Conservation (phyloP, 2,888 invertebrate genomes). For the Diadegma fenestrale region DNA sequence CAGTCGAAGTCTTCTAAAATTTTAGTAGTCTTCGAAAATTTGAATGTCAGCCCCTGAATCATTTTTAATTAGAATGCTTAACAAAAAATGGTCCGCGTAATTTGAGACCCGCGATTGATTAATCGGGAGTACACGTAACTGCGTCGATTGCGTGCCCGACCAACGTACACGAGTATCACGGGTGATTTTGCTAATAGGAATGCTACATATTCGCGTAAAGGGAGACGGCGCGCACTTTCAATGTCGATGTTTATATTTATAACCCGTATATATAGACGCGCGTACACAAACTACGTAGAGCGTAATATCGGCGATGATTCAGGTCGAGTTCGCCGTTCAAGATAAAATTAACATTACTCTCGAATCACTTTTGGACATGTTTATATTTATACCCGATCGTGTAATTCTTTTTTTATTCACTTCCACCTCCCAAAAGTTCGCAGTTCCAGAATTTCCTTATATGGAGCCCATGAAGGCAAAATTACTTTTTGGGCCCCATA, state of each 20-base stretch:
- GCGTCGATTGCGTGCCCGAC: not conserved
- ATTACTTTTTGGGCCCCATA: no score
- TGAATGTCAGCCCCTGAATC: no score
- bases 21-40: not conserved
- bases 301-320: slow-evolving; percentile 50
- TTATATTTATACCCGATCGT: not conserved
- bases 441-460: not conserved
- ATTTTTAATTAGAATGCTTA: not conserved
- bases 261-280: not conserved
- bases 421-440: not conserved
- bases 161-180: slow-evolving; percentile 4
- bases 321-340: slow-evolving; percentile 29
- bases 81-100: not conserved
- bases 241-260: slow-evolving; percentile 17
- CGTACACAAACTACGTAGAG: slow-evolving; percentile 3
- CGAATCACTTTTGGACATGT: not conserved
- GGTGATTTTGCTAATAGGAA: slow-evolving; percentile 20
- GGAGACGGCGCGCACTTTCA: slow-evolving; percentile 28
- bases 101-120: not conserved
- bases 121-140: not conserved
- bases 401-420: not conserved
- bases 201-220: slow-evolving; percentile 37
- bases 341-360: slow-evolving; percentile 50
- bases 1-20: not conserved
- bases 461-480: not conserved